phyloP scores from a whole-genome alignment of 2,888 invertebrate species.

The Lamellibrachia columna region DNA sequence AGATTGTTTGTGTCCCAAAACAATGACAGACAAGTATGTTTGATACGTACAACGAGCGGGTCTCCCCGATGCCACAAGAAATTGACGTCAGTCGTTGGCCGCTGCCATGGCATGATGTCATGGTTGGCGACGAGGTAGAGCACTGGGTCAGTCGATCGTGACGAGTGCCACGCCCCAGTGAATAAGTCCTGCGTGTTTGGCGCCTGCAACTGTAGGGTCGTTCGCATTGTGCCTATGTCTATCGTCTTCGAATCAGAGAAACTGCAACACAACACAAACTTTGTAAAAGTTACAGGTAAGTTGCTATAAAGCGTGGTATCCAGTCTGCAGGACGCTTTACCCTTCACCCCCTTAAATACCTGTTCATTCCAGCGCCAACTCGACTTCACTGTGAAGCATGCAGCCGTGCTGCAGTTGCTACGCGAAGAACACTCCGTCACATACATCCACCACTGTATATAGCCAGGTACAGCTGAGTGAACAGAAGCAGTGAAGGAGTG shows the following conservation, averaged over 20 bases:
- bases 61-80: not conserved
- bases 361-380: too few relatives aligned
- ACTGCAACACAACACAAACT: not conserved
- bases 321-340: too few relatives aligned
- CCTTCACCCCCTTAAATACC: too few relatives aligned
- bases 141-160: not conserved
- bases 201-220: not conserved
- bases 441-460: too few relatives aligned
- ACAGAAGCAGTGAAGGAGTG: too few relatives aligned
- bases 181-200: not conserved
- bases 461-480: too few relatives aligned
- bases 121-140: slow-evolving; percentile 6
- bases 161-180: not conserved
- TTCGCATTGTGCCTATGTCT: not conserved
- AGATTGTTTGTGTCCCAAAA: too few relatives aligned
- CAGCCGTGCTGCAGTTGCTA: too few relatives aligned
- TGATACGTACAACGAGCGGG: not conserved
- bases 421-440: too few relatives aligned
- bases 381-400: too few relatives aligned
- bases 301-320: not conserved
- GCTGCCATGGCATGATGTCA: not conserved
- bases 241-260: not conserved
- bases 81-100: not conserved
- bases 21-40: not conserved
- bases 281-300: not conserved